Conservation (phyloP, 2,113 vertebrate species). For the Pleuronectes platessa region DNA sequence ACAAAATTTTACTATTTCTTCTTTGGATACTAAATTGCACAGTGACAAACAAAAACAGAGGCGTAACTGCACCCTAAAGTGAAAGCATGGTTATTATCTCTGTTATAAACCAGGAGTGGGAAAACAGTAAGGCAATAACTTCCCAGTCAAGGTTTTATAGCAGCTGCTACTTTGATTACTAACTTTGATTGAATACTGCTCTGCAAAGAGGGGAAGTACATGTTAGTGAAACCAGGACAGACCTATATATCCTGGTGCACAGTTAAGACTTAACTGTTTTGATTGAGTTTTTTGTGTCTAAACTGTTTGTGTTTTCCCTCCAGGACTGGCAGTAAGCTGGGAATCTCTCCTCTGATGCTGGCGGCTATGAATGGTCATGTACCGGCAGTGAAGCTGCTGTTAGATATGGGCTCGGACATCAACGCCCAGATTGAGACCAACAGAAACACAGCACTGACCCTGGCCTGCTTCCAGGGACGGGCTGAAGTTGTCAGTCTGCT, state of each 20-base stretch:
- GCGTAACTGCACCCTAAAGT: neutral
- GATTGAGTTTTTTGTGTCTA: neutral
- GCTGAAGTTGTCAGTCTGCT: conserved; percentile 98
- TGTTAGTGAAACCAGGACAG: neutral
- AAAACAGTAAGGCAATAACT: neutral
- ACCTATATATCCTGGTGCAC: neutral
- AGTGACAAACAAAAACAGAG: neutral
- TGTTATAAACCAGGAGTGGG: neutral
- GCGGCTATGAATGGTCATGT: conserved; percentile 99
- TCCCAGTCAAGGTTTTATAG: neutral
- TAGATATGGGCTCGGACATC: conserved; percentile 99
- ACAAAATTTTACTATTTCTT: neutral
- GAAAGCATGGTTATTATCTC: neutral
- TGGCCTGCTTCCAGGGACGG: conserved; percentile 97
- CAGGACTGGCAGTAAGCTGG: conserved; percentile 97
- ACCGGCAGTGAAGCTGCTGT: conserved; percentile 94
- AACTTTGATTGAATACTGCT: neutral
- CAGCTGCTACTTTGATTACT: neutral
- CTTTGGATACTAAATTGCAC: neutral
- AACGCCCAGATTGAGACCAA: conserved; percentile 99
- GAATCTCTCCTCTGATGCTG: conserved; percentile 98
- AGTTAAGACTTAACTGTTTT: neutral
- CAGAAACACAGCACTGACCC: conserved; percentile 96
- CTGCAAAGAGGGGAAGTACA: too few species aligned
- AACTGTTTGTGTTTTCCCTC: conserved; percentile 1